Conservation (phyloP, 2,113 vertebrate species). For the Bolborhynchus lineola region DNA sequence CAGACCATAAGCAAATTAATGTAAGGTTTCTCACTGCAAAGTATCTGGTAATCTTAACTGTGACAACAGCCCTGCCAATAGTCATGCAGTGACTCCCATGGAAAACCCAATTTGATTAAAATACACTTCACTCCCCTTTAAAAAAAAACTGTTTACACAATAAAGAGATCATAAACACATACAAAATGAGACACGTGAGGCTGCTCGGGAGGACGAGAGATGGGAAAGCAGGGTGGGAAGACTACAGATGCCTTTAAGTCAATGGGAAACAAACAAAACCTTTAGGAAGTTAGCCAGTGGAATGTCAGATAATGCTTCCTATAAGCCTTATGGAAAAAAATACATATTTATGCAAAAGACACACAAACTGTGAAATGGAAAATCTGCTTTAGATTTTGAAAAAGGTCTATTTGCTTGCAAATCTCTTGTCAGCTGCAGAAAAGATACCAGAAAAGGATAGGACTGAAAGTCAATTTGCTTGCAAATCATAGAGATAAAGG, state of each 20-base stretch:
- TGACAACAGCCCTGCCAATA: not conserved
- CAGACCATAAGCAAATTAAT: not conserved
- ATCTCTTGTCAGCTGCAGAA: constrained; percentile 26
- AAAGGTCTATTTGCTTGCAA: constrained; percentile 52
- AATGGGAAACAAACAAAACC: not conserved
- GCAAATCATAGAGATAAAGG: constrained; percentile 43
- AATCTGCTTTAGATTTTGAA: constrained; percentile 33
- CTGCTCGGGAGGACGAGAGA: not conserved
- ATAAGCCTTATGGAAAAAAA: not conserved
- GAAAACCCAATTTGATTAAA: not conserved
- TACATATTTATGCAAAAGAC: constrained; percentile 24
- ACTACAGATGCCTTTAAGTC: not conserved
- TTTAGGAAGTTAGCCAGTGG: not conserved
- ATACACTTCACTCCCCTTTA: not conserved
- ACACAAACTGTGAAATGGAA: not conserved
- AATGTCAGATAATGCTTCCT: not conserved
- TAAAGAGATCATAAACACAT: not conserved
- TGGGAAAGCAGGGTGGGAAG: not conserved
- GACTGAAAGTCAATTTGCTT: constrained; percentile 48
- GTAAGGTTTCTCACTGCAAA: not conserved
- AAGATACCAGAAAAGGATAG: constrained; percentile 13
- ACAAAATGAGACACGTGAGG: not conserved
- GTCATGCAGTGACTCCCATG: not conserved
- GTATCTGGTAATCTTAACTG: not conserved
- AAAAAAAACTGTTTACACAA: not conserved